Evolutionary conservation across 1,140 invertebrate species (phyloP).

Genomic region (Drosophila orena): DNA sequence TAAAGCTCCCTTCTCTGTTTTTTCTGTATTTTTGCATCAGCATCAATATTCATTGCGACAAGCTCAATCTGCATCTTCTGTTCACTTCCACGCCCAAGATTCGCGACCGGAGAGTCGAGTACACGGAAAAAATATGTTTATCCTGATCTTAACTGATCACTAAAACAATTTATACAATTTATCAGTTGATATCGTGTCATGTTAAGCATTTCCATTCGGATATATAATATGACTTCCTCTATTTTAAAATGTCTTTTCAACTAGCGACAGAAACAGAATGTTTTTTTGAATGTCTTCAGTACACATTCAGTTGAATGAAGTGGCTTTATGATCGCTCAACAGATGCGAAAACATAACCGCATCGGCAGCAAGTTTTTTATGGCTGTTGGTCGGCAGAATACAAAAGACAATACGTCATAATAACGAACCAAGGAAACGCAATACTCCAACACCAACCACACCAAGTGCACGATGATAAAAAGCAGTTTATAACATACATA

Average conservation of each 20-base stretch:
- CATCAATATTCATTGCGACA: constrained; percentile 43
- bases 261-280: too few relatives aligned
- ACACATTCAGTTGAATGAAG: constrained; percentile 18
- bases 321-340: constrained; percentile 31
- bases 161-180: not conserved
- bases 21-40: constrained; percentile 27
- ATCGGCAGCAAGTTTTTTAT: constrained; percentile 33
- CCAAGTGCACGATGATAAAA: constrained; percentile 44
- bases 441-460: constrained; percentile 13
- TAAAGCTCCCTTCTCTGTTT: constrained; percentile 12
- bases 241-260: not conserved
- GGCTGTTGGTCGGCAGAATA: constrained; percentile 30
- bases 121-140: constrained; percentile 8
- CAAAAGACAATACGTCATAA: constrained; percentile 57
- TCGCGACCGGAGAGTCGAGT: constrained; percentile 3
- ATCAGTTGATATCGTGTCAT: too few relatives aligned
- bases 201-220: not conserved
- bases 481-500: constrained; percentile 40
- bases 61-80: constrained; percentile 28
- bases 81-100: constrained; percentile 19
- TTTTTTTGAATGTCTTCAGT: constrained; percentile 1
- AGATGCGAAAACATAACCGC: constrained; percentile 48
- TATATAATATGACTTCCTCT: not conserved
- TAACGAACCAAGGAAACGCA: constrained; percentile 42
- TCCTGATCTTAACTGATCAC: not conserved